These are phyloP conservation scores for Standfussiana lucernea DNA, from an alignment of 2,888 invertebrate genomes.

Conservation along the genomic window DNA sequence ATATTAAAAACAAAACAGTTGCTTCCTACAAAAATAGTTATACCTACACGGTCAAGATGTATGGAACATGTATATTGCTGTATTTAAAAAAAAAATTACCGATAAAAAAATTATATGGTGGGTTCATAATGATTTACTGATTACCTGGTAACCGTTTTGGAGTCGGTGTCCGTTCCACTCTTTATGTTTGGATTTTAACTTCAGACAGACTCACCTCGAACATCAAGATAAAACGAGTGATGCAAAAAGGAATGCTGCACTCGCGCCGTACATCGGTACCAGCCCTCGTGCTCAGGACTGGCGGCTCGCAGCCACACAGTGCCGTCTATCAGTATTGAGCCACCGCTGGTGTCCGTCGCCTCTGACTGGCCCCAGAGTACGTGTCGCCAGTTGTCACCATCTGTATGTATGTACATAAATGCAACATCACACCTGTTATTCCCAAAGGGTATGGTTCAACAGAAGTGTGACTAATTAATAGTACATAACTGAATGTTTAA, in stretches of 20 bases:
- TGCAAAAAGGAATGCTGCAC: slow-evolving; percentile 86
- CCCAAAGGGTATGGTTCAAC: background rate
- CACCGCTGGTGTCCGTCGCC: slow-evolving; percentile 86
- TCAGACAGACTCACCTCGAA: slow-evolving; percentile 79
- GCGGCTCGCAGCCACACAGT: slow-evolving; percentile 94
- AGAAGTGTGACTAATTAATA: background rate
- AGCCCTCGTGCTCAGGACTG: slow-evolving; percentile 95
- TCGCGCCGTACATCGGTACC: slow-evolving; percentile 95
- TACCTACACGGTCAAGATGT: too few relatives aligned
- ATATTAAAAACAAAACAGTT: too few relatives aligned
- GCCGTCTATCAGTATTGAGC: slow-evolving; percentile 92
- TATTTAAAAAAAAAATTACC: too few relatives aligned
- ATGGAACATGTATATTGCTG: too few relatives aligned
- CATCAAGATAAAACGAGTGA: slow-evolving; percentile 86
- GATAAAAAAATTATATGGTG: too few relatives aligned
- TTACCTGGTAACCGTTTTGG: too few relatives aligned
- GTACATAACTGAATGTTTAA: background rate
- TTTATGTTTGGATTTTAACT: background rate
- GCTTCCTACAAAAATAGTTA: too few relatives aligned
- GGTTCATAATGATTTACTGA: too few relatives aligned
- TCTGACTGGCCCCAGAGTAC: slow-evolving; percentile 87
- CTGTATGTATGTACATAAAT: background rate
- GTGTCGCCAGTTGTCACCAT: slow-evolving; percentile 88
- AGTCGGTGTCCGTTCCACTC: too few relatives aligned
- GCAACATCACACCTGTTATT: background rate